These are phyloP conservation scores for Ochropleura plecta DNA, from an alignment of 2,888 invertebrate species.

Conservation along the genomic window DNA sequence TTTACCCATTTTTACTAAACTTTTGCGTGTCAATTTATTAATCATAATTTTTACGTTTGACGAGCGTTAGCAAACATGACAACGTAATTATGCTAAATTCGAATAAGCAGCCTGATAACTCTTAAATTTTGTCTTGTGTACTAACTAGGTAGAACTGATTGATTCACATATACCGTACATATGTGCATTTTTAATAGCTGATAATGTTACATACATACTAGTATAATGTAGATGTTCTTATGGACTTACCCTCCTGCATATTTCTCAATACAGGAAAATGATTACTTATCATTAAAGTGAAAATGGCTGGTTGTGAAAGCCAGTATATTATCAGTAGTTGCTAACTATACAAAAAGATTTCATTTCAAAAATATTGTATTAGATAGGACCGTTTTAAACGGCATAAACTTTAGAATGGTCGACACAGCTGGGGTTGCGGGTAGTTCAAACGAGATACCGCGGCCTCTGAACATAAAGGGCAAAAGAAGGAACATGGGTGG, in stretches of 20 bases:
- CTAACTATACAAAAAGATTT: neutral
- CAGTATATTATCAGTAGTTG: conserved; percentile 2
- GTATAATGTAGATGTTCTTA: conserved; percentile 1
- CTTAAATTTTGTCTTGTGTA: conserved; percentile 1
- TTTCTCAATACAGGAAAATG: conserved; percentile 23
- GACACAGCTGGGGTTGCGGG: no score
- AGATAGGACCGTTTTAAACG: no score
- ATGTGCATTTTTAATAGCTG: conserved; percentile 22
- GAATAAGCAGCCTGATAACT: neutral
- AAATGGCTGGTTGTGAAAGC: neutral
- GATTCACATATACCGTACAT: neutral
- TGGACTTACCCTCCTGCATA: conserved; percentile 14
- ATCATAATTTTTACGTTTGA: neutral
- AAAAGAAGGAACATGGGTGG: no score
- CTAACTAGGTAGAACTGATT: conserved; percentile 5
- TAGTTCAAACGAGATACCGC: no score
- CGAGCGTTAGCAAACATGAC: neutral
- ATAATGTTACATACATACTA: conserved; percentile 4
- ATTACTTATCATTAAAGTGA: neutral
- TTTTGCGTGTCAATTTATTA: neutral
- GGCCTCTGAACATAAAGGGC: no score
- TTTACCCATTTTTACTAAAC: neutral
- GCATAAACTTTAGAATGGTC: no score
- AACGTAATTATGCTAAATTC: neutral
- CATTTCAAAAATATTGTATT: neutral